Conservation (phyloP, 2,797 vertebrate species). For the Mormyrus proboscirostris region DNA sequence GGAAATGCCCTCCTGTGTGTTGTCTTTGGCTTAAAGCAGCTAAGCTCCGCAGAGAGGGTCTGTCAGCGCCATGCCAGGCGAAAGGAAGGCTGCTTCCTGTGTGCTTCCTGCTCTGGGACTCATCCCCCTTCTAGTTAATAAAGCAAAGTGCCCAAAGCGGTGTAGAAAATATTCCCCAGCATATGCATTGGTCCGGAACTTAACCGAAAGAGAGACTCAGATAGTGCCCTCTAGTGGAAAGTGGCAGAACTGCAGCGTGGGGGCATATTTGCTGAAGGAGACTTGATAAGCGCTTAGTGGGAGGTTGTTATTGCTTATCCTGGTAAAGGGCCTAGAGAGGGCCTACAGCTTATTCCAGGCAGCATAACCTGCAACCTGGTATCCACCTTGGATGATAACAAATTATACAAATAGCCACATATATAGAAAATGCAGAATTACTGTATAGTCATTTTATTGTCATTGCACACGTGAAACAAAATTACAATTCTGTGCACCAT, state of each 20-base stretch:
- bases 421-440: background rate
- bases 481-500: background rate
- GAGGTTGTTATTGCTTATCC: background rate
- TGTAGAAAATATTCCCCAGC: slow-evolving; percentile 18
- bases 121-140: slow-evolving; percentile 33
- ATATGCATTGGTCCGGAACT: background rate
- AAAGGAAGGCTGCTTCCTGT: slow-evolving; percentile 30
- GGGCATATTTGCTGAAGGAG: slow-evolving; percentile 15
- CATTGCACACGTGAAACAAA: background rate
- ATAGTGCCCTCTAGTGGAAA: slow-evolving; percentile 6
- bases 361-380: background rate
- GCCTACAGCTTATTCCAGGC: background rate
- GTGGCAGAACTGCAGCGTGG: background rate
- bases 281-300: background rate
- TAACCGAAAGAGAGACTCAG: background rate
- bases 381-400: background rate
- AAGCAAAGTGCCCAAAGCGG: slow-evolving; percentile 28
- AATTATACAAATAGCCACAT: background rate
- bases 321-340: background rate
- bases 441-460: background rate
- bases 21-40: slow-evolving; percentile 50
- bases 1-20: slow-evolving; percentile 18
- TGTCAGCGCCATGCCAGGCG: slow-evolving; percentile 26
- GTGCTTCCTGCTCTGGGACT: slow-evolving; percentile 23
- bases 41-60: slow-evolving; percentile 38